Conservation (phyloP, 2,113 vertebrate species). For the Oxyruncus cristatus region DNA sequence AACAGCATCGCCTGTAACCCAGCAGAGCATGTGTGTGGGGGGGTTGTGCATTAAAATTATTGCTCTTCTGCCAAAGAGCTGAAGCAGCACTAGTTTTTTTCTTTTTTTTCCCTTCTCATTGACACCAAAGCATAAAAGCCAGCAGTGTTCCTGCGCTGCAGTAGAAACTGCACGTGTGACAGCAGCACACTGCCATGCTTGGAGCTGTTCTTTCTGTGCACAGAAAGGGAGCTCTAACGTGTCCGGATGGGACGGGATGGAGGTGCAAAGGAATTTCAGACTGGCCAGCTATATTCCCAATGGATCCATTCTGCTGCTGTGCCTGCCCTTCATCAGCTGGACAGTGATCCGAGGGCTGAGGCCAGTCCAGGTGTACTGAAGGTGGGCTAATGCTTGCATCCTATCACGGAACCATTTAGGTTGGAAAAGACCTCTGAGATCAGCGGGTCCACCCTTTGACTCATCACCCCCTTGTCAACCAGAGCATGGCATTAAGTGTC, state of each 20-base stretch:
- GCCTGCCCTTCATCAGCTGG: neutral
- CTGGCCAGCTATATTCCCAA: neutral
- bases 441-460: neutral
- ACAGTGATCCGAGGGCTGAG: neutral
- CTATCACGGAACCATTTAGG: neutral
- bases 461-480: neutral
- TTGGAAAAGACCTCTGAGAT: neutral
- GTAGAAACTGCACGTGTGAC: neutral
- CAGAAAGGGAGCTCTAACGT: rapidly evolving
- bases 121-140: neutral
- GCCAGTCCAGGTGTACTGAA: neutral
- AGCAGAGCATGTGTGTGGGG: neutral
- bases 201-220: neutral
- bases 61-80: conserved; percentile 6
- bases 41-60: neutral
- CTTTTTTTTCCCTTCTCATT: neutral
- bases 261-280: neutral
- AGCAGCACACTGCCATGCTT: neutral
- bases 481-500: neutral
- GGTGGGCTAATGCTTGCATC: neutral
- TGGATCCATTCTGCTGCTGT: neutral
- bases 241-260: neutral
- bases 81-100: neutral
- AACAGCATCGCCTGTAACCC: neutral
- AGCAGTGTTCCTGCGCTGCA: neutral